A percentile compares a stretch with the other conserved stretches of the same genome.
Conservation (phyloP, 2,888 invertebrate species). For the Drosophila dives region DNA sequence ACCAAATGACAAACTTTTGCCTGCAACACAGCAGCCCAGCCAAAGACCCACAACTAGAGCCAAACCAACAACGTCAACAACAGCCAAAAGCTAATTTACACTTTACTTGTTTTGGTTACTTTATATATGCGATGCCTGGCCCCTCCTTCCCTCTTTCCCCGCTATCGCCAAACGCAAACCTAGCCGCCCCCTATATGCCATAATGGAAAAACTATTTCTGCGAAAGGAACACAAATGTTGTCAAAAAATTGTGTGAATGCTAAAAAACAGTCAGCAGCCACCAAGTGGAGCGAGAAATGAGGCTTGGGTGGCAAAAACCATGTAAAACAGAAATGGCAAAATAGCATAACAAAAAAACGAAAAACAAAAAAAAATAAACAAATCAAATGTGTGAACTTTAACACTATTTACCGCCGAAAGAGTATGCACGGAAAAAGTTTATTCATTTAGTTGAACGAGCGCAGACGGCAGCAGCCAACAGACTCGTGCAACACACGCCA, state of each 20-base stretch:
- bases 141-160: neutral
- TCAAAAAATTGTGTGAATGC: constrained; percentile 78
- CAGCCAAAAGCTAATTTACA: constrained; percentile 81
- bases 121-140: constrained; percentile 54
- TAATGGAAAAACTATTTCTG: constrained; percentile 80
- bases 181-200: constrained; percentile 43
- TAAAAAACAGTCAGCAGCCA: constrained; percentile 70
- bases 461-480: constrained; percentile 60
- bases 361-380: constrained; percentile 59
- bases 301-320: neutral
- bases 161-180: neutral
- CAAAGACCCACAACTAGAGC: constrained; percentile 21
- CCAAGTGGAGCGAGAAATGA: constrained; percentile 25
- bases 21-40: constrained; percentile 54
- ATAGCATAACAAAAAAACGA: constrained; percentile 7
- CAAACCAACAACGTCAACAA: constrained; percentile 78
- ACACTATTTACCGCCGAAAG: constrained; percentile 80
- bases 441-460: constrained; percentile 78
- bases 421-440: constrained; percentile 79
- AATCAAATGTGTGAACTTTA: constrained; percentile 81
- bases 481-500: constrained; percentile 10
- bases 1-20: constrained; percentile 79
- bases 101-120: constrained; percentile 80
- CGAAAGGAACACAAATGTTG: constrained; percentile 71
- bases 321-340: constrained; percentile 51